Base-by-base conservation (phyloP, 2,797 vertebrate species). In the Australoheros facetus region DNA sequence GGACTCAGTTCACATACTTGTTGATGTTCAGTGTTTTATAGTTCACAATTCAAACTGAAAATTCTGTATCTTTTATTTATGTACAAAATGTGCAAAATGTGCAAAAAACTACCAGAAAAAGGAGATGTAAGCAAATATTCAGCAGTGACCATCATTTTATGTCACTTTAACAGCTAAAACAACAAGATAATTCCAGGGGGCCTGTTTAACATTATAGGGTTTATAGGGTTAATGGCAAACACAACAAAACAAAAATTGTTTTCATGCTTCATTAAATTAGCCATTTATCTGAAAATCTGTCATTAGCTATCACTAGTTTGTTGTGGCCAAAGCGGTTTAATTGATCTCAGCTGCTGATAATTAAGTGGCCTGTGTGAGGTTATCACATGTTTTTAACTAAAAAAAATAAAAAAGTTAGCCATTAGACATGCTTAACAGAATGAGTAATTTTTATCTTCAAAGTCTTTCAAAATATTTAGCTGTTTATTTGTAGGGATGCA, bases 341-440 rank as follows among this genome's bases (percentile, higher is more conserved):
- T 23, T 77, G 10, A 70, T 66, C 30, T 83, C 54, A 77, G 45
- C 53, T 83, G 56, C 34, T 56, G 53, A 14, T 78, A 12, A 80
- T 74, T 69, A 58, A 58, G 16, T 69, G 26, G 16, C 62, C 62
- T 30, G 16, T n/a, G 16, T 51, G 17, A 69, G 6, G 16, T 51
- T 30, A 30, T 69, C 48, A 11, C 19, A 69, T 51, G 5, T 51
- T 69, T 69, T 30, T 30, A 69, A 30, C n/a, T 53, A 37, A 37
- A 37, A 26, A 37, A 34, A 8, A 7, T 34, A 30, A n/a, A 51
- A 51, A 51, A n/a, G 42, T 51, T 19, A 69, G 23, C 26, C 26
- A 51, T 51, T 9, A 69, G 42, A 69, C 62, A 17, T 69, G 30
- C 10, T n/a, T 30, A 69, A 69, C 17, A 30, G 9, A 51, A 19